These are phyloP conservation scores for Carpatolechia fugitivella DNA, from an alignment of 2,888 invertebrate genomes.

Conservation along the genomic window DNA sequence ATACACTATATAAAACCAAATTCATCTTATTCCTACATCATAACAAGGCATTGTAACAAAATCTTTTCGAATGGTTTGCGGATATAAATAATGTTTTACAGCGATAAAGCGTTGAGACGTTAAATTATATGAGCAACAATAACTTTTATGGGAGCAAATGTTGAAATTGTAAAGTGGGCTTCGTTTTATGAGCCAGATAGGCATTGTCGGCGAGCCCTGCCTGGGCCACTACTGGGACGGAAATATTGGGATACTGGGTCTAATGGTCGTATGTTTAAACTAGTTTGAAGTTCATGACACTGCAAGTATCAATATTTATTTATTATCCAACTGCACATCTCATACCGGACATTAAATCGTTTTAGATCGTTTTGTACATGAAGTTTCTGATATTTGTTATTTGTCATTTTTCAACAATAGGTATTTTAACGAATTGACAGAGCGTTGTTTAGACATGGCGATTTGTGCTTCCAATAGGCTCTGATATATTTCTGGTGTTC, in stretches of 20 bases:
- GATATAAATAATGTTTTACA: slow-evolving; percentile 1
- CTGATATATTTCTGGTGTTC: too few relatives aligned
- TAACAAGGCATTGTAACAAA: neutral
- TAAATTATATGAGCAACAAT: slow-evolving; percentile 3
- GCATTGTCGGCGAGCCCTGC: neutral
- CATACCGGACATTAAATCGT: too few relatives aligned
- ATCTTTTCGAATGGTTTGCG: neutral
- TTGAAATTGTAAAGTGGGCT: neutral
- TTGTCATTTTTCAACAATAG: too few relatives aligned
- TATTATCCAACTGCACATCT: too few relatives aligned
- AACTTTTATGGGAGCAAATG: neutral
- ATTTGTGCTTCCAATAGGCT: too few relatives aligned
- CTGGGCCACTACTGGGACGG: neutral
- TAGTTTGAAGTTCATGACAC: too few relatives aligned
- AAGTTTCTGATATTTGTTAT: too few relatives aligned
- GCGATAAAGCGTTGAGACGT: neutral
- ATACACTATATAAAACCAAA: neutral
- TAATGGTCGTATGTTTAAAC: too few relatives aligned
- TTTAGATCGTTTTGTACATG: too few relatives aligned
- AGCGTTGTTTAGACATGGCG: too few relatives aligned
- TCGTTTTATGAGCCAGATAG: neutral
- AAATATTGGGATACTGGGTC: neutral
- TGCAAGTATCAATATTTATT: too few relatives aligned
- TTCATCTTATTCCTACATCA: slow-evolving; percentile 6
- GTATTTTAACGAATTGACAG: too few relatives aligned